Base-by-base conservation (phyloP, 2,797 vertebrate genomes). In the Lutjanus argentimaculatus region DNA sequence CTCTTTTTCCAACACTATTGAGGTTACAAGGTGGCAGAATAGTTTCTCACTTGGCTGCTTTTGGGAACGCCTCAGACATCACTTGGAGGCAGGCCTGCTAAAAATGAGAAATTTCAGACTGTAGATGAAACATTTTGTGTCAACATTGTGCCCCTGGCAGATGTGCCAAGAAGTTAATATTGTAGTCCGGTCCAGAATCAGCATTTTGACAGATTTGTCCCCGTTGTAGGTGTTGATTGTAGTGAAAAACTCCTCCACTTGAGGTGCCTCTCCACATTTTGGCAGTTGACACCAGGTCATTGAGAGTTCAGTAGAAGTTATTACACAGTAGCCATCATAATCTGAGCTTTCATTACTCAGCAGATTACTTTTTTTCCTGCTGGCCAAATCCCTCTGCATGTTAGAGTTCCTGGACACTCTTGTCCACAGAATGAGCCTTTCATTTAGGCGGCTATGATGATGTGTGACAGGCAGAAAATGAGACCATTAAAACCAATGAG, bases 261-360 rank as follows among this genome's bases (percentile, higher is more conserved):
- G 17, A 66, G 16, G 19, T 68, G 17, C 43, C 16, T 19, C 46
- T 80, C 25, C 19, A 73, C 21, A 64, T 72, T 68, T 85, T 77
- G 49, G 22, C 66, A 76, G 43, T 57, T 69, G 42, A 65, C 11
- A 42, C n/a, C 19, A 83, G 77, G 83, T 85, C 85, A 80, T 52
- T 61, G 59, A 70, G 77, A 89, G 91, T 89, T 87, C 83, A 90
- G 61, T 12, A 42, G 70, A 80, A 77, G 64, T 89, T 87, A 75
- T 83, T 83, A 77, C 77, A 74, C 36, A 73, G 45, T 53, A n/a
- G 75, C 84, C 75, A 76, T 77, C 55, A 77, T 87, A 83, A 75
- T 80, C 76, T 67, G 78, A 83, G 76, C 30, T 86, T 86, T 84
- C 66, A 86, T 83, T 77, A 74, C 85, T 86, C 68, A 68, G 75